phyloP scores from a whole-genome alignment of 2,113 vertebrate species.

The Oncorhynchus kisutch region DNA sequence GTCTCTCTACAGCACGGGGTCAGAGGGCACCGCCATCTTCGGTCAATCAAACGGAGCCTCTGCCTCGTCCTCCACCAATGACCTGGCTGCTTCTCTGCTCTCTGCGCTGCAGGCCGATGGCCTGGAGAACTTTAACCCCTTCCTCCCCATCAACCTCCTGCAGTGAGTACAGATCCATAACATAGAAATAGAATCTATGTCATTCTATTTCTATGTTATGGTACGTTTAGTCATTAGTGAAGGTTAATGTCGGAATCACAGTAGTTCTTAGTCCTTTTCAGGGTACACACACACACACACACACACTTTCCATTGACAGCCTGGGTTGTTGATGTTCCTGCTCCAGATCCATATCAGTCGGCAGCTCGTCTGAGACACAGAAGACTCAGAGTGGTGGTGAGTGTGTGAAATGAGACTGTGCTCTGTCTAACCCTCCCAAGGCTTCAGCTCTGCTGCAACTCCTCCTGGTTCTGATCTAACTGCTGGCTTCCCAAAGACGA shows the following conservation, averaged over 20 bases:
- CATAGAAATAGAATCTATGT: too few species aligned
- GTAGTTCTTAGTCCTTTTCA: too few species aligned
- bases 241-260: background rate
- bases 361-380: slow-evolving; percentile 60
- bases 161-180: slow-evolving; percentile 68
- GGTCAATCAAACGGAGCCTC: slow-evolving; percentile 73
- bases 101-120: slow-evolving; percentile 70
- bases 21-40: slow-evolving; percentile 74
- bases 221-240: background rate
- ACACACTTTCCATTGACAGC: slow-evolving; percentile 30
- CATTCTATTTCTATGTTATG: too few species aligned
- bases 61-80: slow-evolving; percentile 75
- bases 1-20: slow-evolving; percentile 77
- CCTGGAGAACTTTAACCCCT: slow-evolving; percentile 75
- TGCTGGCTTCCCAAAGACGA: slow-evolving; percentile 16
- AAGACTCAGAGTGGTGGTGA: slow-evolving; percentile 54
- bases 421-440: slow-evolving; percentile 42
- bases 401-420: slow-evolving; percentile 21
- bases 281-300: background rate
- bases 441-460: slow-evolving; percentile 38
- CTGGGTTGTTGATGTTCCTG: slow-evolving; percentile 46
- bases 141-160: slow-evolving; percentile 79
- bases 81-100: slow-evolving; percentile 74
- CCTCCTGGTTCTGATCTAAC: slow-evolving; percentile 54
- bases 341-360: slow-evolving; percentile 62